Conservation (phyloP, 92 coral and sea anemone genomes). For the Palythoa caribaeorum region DNA sequence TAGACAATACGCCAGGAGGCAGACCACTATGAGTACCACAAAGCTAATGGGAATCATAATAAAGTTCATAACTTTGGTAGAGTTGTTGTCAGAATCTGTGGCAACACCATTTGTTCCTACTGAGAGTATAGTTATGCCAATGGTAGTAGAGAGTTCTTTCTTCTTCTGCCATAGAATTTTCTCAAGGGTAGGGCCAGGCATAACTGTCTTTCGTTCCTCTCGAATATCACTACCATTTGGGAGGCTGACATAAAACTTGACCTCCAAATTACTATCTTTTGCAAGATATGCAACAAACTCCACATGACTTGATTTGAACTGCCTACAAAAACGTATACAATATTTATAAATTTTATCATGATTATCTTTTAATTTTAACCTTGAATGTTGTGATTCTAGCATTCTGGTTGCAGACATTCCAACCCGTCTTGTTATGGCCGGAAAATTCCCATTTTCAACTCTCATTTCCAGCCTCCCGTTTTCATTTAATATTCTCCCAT, state of each 20-base stretch:
- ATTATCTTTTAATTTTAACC: too few relatives aligned
- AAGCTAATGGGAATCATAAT: conserved; percentile 82
- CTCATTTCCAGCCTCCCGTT: too few relatives aligned
- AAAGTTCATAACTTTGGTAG: conserved; percentile 66
- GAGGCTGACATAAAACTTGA: conserved; percentile 51
- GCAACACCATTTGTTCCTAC: conserved; percentile 18
- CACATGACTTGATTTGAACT: neutral
- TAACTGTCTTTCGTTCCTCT: conserved; percentile 51
- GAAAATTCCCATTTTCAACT: too few relatives aligned
- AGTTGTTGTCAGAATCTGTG: neutral
- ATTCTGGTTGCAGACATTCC: too few relatives aligned
- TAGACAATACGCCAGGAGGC: conserved; percentile 71
- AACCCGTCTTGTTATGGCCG: too few relatives aligned
- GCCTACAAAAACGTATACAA: conserved; percentile 11
- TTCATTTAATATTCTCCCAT: too few relatives aligned
- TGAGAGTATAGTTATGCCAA: conserved; percentile 59
- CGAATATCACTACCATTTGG: conserved; percentile 73
- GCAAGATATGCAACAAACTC: neutral
- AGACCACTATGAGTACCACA: conserved; percentile 60
- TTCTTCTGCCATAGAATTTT: conserved; percentile 45
- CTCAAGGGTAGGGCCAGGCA: conserved; percentile 51
- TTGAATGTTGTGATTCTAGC: too few relatives aligned
- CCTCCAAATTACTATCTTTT: conserved; percentile 46
- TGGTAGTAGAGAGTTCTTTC: conserved; percentile 42
- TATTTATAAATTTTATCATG: neutral